Conservation (phyloP, 1,140 invertebrate genomes). For the Pogonus chalceus region DNA sequence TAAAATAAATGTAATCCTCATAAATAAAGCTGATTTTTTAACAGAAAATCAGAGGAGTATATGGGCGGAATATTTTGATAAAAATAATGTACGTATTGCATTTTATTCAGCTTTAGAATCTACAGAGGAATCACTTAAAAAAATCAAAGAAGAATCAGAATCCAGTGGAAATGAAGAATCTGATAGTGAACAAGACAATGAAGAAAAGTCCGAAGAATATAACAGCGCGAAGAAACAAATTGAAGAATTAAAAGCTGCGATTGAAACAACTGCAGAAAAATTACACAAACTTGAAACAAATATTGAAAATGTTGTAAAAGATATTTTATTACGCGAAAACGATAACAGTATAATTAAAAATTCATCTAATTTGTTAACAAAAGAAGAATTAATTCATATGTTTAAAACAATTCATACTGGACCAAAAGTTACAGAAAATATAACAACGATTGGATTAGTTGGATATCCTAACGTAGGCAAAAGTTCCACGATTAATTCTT, state of each 20-base stretch:
- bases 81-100: slow-evolving; percentile 51
- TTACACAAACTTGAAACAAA: slow-evolving; percentile 32
- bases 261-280: slow-evolving; percentile 39
- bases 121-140: slow-evolving; percentile 31
- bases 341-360: slow-evolving; percentile 15
- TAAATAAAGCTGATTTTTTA: slow-evolving; percentile 97
- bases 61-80: slow-evolving; percentile 85
- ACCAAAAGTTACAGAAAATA: slow-evolving; percentile 42
- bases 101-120: slow-evolving; percentile 75
- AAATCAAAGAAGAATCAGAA: slow-evolving; percentile 36
- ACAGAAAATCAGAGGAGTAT: slow-evolving; percentile 65
- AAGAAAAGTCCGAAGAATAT: slow-evolving; percentile 28
- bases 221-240: slow-evolving; percentile 22
- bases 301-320: slow-evolving; percentile 34
- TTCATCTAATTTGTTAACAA: slow-evolving; percentile 41
- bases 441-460: slow-evolving; percentile 81
- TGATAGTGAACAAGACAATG: slow-evolving; percentile 27
- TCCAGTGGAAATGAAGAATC: slow-evolving; percentile 27
- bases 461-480: slow-evolving; percentile 99
- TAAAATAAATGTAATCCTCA: slow-evolving; percentile 75
- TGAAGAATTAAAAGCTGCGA: slow-evolving; percentile 29
- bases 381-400: slow-evolving; percentile 51
- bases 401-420: slow-evolving; percentile 54
- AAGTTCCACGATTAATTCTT: slow-evolving; percentile 94
- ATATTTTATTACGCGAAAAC: slow-evolving; percentile 11